phyloP scores from a whole-genome alignment of 2,888 invertebrate genomes.

The Schizotus pectinicornis region DNA sequence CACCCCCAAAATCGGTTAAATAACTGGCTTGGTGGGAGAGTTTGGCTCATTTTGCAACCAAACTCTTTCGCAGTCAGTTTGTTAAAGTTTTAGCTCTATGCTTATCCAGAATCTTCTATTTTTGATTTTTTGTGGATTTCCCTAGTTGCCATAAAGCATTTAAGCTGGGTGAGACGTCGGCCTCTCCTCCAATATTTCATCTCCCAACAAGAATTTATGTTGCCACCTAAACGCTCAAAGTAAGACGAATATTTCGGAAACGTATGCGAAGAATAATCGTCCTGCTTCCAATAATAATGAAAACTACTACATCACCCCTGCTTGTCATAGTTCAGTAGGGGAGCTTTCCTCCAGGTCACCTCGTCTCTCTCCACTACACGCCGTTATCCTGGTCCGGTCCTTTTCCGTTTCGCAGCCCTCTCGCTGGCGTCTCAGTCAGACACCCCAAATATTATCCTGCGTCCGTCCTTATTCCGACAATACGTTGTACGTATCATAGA shows the following conservation, averaged over 20 bases:
- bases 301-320: conserved; percentile 28
- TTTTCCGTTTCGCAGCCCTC: background rate
- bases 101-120: too few relatives aligned
- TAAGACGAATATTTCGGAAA: conserved; percentile 6
- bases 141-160: too few relatives aligned
- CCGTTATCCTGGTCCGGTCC: background rate
- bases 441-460: conserved; percentile 18
- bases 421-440: background rate
- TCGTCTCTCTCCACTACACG: background rate
- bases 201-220: too few relatives aligned
- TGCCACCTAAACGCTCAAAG: background rate
- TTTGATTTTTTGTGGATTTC: too few relatives aligned
- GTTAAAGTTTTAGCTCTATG: too few relatives aligned
- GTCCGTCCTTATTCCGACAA: conserved; percentile 10
- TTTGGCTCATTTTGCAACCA: too few relatives aligned
- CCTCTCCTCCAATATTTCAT: too few relatives aligned
- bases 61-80: too few relatives aligned
- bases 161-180: too few relatives aligned
- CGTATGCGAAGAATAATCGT: conserved; percentile 18
- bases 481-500: conserved; percentile 3
- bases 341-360: background rate
- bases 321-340: conserved; percentile 13
- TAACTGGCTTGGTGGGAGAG: too few relatives aligned
- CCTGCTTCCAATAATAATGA: conserved; percentile 21
- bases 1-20: too few relatives aligned